Conservation (phyloP, 2,113 vertebrate genomes). For the Neolamprologus fasciatus region DNA sequence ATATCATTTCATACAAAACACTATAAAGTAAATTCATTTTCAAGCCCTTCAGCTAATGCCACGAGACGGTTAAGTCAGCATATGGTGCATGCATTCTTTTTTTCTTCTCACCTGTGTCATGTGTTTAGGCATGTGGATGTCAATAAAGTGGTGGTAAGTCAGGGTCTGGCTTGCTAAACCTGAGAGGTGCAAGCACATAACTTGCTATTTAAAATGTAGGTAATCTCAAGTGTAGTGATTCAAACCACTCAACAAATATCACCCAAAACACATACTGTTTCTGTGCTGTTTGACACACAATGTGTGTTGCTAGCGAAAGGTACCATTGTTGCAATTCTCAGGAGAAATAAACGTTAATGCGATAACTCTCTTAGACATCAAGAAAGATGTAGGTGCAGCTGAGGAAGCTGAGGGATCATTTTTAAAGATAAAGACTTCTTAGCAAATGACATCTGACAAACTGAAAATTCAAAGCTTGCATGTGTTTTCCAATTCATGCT, state of each 20-base stretch:
- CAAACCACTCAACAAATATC: background rate
- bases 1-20: background rate
- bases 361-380: background rate
- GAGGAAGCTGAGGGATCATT: background rate
- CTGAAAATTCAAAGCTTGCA: background rate
- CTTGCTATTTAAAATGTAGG: background rate
- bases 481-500: background rate
- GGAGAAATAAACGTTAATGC: background rate
- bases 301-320: background rate
- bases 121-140: background rate
- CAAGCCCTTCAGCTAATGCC: background rate
- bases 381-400: background rate
- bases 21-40: background rate
- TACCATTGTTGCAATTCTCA: background rate
- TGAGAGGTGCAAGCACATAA: background rate
- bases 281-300: background rate
- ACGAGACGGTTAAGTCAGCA: fast-evolving
- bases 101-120: background rate
- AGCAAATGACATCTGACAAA: background rate
- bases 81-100: background rate
- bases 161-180: background rate
- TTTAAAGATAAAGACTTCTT: background rate
- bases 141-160: background rate
- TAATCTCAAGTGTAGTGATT: background rate
- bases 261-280: background rate